A percentile compares a stretch with the other conserved stretches of the same genome.
These are phyloP conservation scores for Opisthograptis luteolata DNA, from an alignment of 2,888 invertebrate species.

Conservation along the genomic window DNA sequence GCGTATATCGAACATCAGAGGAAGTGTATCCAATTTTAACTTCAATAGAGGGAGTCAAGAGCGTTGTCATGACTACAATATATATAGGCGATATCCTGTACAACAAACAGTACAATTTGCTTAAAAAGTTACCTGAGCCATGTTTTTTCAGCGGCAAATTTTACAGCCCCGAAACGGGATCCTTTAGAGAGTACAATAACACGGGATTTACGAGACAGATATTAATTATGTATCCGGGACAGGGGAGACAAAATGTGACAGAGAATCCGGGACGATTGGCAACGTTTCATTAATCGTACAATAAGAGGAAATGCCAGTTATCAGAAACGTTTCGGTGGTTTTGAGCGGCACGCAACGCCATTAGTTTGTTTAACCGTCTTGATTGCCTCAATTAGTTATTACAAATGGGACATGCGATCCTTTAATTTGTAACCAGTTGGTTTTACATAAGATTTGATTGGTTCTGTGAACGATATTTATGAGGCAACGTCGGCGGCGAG, in stretches of 20 bases:
- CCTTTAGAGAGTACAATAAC: neutral
- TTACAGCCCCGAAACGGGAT: neutral
- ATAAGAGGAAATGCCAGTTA: conserved; percentile 16
- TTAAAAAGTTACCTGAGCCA: too few species aligned
- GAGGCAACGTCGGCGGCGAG: conserved; percentile 3
- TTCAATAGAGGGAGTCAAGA: conserved; percentile 44
- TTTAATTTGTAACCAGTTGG: conserved; percentile 40
- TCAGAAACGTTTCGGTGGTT: conserved; percentile 17
- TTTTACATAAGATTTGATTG: conserved; percentile 32
- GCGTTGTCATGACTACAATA: conserved; percentile 47
- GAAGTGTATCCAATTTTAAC: conserved; percentile 29
- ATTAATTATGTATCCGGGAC: conserved; percentile 19
- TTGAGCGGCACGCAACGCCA: conserved; percentile 29
- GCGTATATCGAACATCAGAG: conserved; percentile 16
- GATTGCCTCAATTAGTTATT: conserved; percentile 53
- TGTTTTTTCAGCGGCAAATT: too few species aligned
- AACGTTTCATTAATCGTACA: conserved; percentile 20
- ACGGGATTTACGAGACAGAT: conserved; percentile 20
- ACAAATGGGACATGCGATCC: conserved; percentile 50
- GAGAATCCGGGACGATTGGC: conserved; percentile 21
- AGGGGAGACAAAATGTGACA: conserved; percentile 14
- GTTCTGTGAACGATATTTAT: conserved; percentile 21
- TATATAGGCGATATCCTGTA: conserved; percentile 43
- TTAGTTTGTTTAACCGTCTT: conserved; percentile 48
- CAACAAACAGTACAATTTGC: conserved; percentile 14